These are phyloP conservation scores for Cirrhinus mrigala DNA, from an alignment of 2,797 vertebrate species.

Conservation along the genomic window DNA sequence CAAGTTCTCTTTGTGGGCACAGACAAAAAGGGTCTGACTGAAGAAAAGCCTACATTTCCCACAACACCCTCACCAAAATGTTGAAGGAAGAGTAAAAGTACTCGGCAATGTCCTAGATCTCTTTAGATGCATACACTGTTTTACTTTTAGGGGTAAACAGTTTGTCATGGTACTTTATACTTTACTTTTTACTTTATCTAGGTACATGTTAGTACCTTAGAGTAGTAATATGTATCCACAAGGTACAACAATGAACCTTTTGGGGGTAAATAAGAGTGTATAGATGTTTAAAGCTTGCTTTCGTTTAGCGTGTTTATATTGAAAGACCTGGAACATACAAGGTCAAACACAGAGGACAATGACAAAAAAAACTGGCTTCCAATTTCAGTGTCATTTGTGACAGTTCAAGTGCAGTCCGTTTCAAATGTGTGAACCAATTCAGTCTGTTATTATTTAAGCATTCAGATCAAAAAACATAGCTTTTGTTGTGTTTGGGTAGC, in stretches of 20 bases:
- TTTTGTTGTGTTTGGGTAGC: neutral
- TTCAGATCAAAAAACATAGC: neutral
- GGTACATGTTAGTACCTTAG: neutral
- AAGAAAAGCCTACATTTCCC: conserved; percentile 50
- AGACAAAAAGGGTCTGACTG: conserved; percentile 55
- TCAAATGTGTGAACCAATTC: neutral
- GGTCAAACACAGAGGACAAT: neutral
- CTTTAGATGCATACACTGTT: neutral
- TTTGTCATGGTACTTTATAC: neutral
- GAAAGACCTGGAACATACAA: neutral
- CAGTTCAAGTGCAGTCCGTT: neutral
- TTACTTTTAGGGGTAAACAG: neutral
- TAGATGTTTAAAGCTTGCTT: too few species aligned
- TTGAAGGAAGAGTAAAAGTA: conserved; percentile 2
- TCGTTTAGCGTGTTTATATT: neutral
- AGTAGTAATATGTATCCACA: neutral
- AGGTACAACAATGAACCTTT: neutral
- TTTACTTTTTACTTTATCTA: neutral
- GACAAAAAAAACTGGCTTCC: neutral
- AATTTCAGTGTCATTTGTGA: neutral
- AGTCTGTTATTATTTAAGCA: neutral
- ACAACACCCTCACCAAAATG: conserved; percentile 34
- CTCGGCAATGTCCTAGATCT: neutral
- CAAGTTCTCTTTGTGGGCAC: conserved; percentile 58
- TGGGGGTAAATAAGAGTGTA: neutral